Evolutionary conservation across 2,797 vertebrate species (phyloP), one percentile per base, ranked within the genome.

Genomic region (Australoheros facetus): DNA sequence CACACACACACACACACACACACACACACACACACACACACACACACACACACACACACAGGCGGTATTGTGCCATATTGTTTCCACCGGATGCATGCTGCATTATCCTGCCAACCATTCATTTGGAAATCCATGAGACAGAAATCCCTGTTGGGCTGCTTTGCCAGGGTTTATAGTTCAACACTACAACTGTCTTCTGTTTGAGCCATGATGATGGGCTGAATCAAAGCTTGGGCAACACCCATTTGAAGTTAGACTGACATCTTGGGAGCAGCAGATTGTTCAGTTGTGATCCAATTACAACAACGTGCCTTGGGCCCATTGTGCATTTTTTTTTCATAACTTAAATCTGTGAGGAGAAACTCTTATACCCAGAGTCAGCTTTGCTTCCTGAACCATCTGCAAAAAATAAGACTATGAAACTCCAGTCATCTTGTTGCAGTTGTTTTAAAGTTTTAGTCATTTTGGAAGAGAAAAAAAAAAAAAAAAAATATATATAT

Each of bases 261-360:
- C 87, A 85, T 87, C 88, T 88, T 53, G 13, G 75, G 73, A 83
- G 77, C 82, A 79, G 87, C 85, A 85, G 81, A 77, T 77, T 78
- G 66, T 85, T 81, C 81, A 79, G 80, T 78, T 88, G 80, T 78
- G 87, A 89, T 90, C 90, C 91, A 92, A 89, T 92, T 91, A 89
- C 83, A 92, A 89, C 90, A 91, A 83, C 55, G 76, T 55, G 80
- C 77, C 79, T 75, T 32, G 1, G 84, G 45, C 76, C 70, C 57
- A 78, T 84, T 90, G 85, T 89, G 64, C 14, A 17, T 3, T 45
- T 69, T 73, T 86, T 80, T 88, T 78, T 89, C 85, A 81, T 76
- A 88, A 85, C 87, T 89, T 64, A 75, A 84, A 83, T 82, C 74
- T 82, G 71, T 30, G 58, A 81, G 83, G 48, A 70, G 80, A 60